A percentile compares a stretch with the other conserved stretches of the same genome.
These are phyloP conservation scores for Clinocottus analis DNA, from an alignment of 2,113 vertebrate genomes.

Conservation along the genomic window DNA sequence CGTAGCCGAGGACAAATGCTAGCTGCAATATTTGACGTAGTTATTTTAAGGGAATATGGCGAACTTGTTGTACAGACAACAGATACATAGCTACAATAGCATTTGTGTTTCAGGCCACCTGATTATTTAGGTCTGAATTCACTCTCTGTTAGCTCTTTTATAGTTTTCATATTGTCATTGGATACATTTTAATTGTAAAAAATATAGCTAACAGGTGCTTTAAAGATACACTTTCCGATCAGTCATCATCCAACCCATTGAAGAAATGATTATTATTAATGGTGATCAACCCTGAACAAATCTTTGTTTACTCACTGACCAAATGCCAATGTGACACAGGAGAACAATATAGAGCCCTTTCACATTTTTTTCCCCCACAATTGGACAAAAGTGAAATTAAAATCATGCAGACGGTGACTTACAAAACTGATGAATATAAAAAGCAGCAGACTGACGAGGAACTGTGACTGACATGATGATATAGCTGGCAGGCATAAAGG, in stretches of 20 bases:
- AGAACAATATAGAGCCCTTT: neutral
- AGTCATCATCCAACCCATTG: neutral
- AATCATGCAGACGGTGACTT: neutral
- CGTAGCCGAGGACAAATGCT: neutral
- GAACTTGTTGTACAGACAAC: too few relatives aligned
- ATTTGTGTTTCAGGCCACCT: too few relatives aligned
- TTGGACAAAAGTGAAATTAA: neutral
- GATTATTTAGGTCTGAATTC: too few relatives aligned
- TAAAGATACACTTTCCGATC: neutral
- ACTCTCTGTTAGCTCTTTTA: too few relatives aligned
- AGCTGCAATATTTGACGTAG: neutral
- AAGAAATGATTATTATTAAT: neutral
- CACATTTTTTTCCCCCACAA: neutral
- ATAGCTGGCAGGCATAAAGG: conserved; percentile 10
- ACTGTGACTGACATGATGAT: neutral
- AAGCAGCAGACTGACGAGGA: neutral
- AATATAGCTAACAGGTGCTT: neutral
- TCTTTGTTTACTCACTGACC: neutral
- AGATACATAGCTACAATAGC: too few relatives aligned
- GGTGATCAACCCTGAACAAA: neutral
- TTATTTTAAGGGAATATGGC: neutral
- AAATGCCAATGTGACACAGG: too few relatives aligned
- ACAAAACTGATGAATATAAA: neutral
- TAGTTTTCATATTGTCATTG: neutral
- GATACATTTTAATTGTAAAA: neutral